phyloP scores from a whole-genome alignment of 2,113 vertebrate genomes.

The Seriola quinqueradiata region DNA sequence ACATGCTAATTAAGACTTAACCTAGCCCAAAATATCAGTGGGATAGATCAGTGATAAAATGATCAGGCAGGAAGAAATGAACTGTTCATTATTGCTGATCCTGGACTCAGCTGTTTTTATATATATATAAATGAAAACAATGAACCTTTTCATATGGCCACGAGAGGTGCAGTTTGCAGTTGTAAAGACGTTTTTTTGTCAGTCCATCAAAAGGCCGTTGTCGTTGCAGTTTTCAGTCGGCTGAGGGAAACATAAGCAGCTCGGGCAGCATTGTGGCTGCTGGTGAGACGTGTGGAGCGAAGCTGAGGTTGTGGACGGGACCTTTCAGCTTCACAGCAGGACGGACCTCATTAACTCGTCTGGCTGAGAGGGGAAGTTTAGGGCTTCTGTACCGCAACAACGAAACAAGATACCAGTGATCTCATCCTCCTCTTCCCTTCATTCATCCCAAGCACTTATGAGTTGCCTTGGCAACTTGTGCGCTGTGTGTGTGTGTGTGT shows the following conservation, averaged over 20 bases:
- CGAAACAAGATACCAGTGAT: constrained; percentile 84
- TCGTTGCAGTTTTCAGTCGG: neutral
- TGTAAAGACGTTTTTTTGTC: neutral
- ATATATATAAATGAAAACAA: neutral
- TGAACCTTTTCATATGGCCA: neutral
- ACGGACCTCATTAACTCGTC: constrained; percentile 69
- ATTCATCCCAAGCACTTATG: constrained; percentile 79
- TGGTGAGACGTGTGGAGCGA: neutral
- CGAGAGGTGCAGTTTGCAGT: neutral
- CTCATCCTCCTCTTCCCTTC: constrained; percentile 82
- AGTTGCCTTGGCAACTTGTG: constrained; percentile 83
- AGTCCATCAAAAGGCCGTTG: neutral
- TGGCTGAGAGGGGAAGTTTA: constrained; percentile 58
- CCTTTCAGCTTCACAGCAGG: constrained; percentile 41
- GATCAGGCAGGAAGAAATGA: too few species aligned
- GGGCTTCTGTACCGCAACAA: constrained; percentile 76
- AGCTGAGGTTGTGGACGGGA: constrained; percentile 29
- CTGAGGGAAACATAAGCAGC: neutral
- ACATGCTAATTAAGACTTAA: too few species aligned
- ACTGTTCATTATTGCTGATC: too few species aligned
- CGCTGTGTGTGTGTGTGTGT: constrained; percentile 34
- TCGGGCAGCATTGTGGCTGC: neutral
- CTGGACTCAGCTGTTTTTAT: neutral
- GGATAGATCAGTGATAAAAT: too few species aligned
- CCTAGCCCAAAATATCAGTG: too few species aligned